These are phyloP conservation scores for Lycodopsis pacificus DNA, from an alignment of 2,797 vertebrate species.

Conservation along the genomic window DNA sequence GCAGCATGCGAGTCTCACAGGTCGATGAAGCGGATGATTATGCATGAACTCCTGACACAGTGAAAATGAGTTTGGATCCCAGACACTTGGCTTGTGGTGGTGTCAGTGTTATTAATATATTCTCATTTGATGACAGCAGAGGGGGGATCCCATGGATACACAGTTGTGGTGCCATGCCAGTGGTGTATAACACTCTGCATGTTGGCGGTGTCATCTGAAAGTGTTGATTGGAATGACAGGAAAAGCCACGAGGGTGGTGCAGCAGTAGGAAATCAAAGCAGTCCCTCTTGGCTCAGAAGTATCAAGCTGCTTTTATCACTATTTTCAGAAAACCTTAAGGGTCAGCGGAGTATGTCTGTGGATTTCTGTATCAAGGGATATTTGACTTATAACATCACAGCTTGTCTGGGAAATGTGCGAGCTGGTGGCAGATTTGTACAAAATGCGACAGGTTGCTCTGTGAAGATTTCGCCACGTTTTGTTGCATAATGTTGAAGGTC, in stretches of 20 bases:
- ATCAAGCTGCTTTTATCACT: slow-evolving; percentile 53
- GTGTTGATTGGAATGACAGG: slow-evolving; percentile 64
- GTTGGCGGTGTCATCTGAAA: slow-evolving; percentile 42
- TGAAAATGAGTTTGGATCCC: slow-evolving; percentile 77
- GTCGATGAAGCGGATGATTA: slow-evolving; percentile 76
- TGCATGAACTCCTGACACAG: slow-evolving; percentile 71
- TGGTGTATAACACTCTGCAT: slow-evolving; percentile 48
- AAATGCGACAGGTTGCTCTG: slow-evolving; percentile 49
- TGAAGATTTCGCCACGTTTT: slow-evolving; percentile 45
- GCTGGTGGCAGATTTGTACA: slow-evolving; percentile 50
- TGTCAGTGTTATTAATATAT: slow-evolving; percentile 75
- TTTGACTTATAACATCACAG: slow-evolving; percentile 56
- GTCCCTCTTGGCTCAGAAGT: slow-evolving; percentile 34
- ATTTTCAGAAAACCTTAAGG: slow-evolving; percentile 56
- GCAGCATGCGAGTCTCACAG: slow-evolving; percentile 59
- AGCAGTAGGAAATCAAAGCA: slow-evolving; percentile 43
- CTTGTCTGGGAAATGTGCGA: slow-evolving; percentile 45
- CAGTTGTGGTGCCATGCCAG: slow-evolving; percentile 39
- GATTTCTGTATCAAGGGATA: slow-evolving; percentile 30
- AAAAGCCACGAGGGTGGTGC: slow-evolving; percentile 40
- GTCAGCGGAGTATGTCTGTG: slow-evolving; percentile 54
- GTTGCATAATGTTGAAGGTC: slow-evolving; percentile 57
- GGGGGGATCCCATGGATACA: slow-evolving; percentile 57
- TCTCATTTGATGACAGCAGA: slow-evolving; percentile 55
- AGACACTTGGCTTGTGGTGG: slow-evolving; percentile 63